These are phyloP conservation scores for Psittacula cyanocephala DNA, from an alignment of 2,113 vertebrate genomes.

Conservation along the genomic window DNA sequence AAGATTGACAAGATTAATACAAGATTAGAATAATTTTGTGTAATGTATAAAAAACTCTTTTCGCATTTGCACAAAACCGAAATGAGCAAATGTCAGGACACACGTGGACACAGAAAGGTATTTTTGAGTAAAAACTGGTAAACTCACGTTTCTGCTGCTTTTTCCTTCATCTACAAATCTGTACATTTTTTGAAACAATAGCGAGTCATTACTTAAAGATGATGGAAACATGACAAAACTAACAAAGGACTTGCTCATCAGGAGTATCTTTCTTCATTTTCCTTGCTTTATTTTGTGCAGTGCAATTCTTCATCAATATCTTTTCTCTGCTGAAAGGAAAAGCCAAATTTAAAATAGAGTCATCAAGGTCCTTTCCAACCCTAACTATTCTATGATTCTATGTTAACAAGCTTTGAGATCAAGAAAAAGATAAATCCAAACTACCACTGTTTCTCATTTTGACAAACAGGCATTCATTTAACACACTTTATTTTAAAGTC, in stretches of 20 bases:
- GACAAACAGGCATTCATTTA: not conserved
- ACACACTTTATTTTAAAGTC: not conserved
- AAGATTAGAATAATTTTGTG: not conserved
- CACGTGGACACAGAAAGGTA: not conserved
- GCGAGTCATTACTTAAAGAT: not conserved
- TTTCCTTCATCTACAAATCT: not conserved
- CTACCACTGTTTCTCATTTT: not conserved
- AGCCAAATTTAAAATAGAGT: not conserved
- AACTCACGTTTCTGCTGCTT: not conserved
- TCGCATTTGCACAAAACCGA: not conserved
- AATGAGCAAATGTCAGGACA: not conserved
- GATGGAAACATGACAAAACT: not conserved
- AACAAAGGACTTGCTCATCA: not conserved
- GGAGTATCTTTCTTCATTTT: not conserved
- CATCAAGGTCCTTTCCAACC: not conserved
- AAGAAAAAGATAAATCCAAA: not conserved
- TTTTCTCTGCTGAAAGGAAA: not conserved
- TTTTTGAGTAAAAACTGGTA: not conserved
- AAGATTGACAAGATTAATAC: not conserved
- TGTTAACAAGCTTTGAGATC: not conserved
- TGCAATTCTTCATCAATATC: not conserved
- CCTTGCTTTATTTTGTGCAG: not conserved
- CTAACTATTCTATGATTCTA: not conserved
- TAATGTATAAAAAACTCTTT: not conserved
- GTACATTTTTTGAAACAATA: not conserved